Conservation (phyloP, 2,888 invertebrate species). For the Melieria crassipennis region DNA sequence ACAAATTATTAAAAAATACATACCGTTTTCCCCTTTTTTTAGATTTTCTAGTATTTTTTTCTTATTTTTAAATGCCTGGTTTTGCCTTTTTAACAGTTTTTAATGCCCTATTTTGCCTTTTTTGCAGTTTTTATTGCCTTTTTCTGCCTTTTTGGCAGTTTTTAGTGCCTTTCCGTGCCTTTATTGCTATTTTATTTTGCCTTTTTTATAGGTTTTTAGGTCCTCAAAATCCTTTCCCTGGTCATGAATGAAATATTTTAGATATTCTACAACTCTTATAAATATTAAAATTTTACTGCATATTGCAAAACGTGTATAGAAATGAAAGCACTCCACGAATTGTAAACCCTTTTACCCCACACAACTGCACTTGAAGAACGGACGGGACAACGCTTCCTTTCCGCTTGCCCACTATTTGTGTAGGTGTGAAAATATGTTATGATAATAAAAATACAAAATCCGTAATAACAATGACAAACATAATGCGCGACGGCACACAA, state of each 20-base stretch:
- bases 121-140: no score
- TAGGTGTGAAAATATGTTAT: conserved; percentile 63
- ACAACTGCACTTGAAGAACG: conserved; percentile 44
- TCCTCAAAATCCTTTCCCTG: no score
- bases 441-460: conserved; percentile 43
- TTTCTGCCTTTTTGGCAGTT: no score
- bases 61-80: no score
- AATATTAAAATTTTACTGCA: conserved; percentile 56
- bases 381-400: conserved; percentile 52
- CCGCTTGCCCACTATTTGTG: conserved; percentile 48
- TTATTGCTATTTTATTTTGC: no score
- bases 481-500: conserved; percentile 28
- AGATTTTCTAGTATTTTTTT: no score
- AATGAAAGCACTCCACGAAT: conserved; percentile 39
- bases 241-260: conserved; percentile 11
- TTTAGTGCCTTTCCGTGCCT: no score
- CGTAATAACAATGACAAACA: conserved; percentile 31
- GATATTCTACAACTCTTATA: conserved; percentile 38
- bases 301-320: conserved; percentile 51
- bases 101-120: no score
- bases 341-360: conserved; percentile 32
- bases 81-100: no score
- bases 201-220: no score
- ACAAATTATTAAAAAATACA: no score
- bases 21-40: no score